Conservation (phyloP, 2,113 vertebrate species). For the Oryzias curvinotus region DNA sequence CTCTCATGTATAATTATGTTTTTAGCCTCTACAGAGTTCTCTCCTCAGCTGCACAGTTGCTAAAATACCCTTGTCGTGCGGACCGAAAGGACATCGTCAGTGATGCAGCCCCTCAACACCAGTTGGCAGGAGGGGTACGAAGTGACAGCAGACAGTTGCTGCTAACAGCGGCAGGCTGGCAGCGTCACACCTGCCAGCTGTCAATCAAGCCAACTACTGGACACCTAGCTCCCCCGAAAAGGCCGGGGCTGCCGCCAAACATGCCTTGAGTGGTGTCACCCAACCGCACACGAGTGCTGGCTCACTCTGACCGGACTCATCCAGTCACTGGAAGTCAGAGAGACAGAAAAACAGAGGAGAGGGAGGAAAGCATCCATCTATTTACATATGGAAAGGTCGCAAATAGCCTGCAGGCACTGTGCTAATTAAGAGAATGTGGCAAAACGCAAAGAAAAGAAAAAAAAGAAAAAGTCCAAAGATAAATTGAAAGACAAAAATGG, state of each 20-base stretch:
- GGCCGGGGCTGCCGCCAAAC: conserved; percentile 71
- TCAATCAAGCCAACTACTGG: conserved; percentile 65
- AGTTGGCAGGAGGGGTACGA: conserved; percentile 40
- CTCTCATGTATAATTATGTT: too few relatives aligned
- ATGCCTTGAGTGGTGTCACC: conserved; percentile 72
- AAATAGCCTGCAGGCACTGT: conserved; percentile 80
- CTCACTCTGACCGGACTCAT: conserved; percentile 59
- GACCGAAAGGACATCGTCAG: conserved; percentile 33
- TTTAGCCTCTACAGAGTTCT: conserved; percentile 34
- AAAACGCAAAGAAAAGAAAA: conserved; percentile 6
- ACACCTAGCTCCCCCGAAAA: conserved; percentile 65
- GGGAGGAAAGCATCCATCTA: conserved; percentile 68
- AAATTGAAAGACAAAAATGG: conserved; percentile 72
- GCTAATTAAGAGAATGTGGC: conserved; percentile 78
- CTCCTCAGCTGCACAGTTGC: conserved; percentile 42
- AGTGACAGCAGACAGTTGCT: conserved; percentile 77
- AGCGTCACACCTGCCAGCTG: conserved; percentile 79
- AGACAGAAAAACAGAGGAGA: conserved; percentile 35
- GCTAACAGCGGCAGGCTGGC: conserved; percentile 59
- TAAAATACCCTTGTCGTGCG: conserved; percentile 43
- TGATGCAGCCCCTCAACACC: conserved; percentile 8
- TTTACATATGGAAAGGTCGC: conserved; percentile 84
- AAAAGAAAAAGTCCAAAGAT: conserved; percentile 73
- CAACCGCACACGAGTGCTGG: conserved; percentile 60
- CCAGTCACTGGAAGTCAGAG: conserved; percentile 69